Evolutionary conservation across 2,888 invertebrate species (phyloP).

Genomic region (Patella pellucida): DNA sequence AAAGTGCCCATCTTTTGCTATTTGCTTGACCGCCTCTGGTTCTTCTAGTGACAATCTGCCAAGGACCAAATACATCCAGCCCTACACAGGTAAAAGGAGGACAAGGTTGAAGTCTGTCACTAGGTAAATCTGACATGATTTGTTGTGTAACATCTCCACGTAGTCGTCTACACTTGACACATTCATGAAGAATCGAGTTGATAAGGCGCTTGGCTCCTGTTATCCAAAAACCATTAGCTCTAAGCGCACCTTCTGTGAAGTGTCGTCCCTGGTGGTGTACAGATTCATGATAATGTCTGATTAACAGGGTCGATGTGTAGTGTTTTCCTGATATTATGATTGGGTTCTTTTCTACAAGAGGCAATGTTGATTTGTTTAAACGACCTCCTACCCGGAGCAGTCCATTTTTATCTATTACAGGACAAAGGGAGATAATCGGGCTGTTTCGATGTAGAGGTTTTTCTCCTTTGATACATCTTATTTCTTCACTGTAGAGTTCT

Average conservation of each 20-base stretch:
- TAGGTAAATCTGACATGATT: constrained; percentile 37
- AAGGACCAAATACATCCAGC: constrained; percentile 40
- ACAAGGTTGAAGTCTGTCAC: constrained; percentile 27
- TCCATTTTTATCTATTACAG: constrained; percentile 1
- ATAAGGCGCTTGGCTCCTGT: constrained; percentile 32
- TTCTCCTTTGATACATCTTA: too few species aligned
- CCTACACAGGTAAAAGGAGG: constrained; percentile 37
- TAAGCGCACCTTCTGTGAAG: constrained; percentile 36
- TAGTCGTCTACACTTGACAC: constrained; percentile 30
- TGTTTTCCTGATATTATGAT: constrained; percentile 11
- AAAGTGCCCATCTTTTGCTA: constrained; percentile 36
- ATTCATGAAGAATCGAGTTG: constrained; percentile 26
- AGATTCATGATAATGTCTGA: constrained; percentile 28
- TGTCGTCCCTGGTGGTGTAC: constrained; percentile 39
- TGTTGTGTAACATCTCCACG: constrained; percentile 29
- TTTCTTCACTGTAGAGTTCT: too few species aligned
- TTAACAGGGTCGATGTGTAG: constrained; percentile 28
- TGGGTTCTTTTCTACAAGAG: too few species aligned
- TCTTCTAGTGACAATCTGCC: constrained; percentile 30
- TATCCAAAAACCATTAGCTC: constrained; percentile 36
- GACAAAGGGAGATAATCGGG: background rate
- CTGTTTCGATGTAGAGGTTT: too few species aligned
- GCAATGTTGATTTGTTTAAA: too few species aligned
- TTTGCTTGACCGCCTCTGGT: constrained; percentile 26
- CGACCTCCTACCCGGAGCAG: too few species aligned